Conservation (phyloP, 2,888 invertebrate species). For the Campoplex nolae region DNA sequence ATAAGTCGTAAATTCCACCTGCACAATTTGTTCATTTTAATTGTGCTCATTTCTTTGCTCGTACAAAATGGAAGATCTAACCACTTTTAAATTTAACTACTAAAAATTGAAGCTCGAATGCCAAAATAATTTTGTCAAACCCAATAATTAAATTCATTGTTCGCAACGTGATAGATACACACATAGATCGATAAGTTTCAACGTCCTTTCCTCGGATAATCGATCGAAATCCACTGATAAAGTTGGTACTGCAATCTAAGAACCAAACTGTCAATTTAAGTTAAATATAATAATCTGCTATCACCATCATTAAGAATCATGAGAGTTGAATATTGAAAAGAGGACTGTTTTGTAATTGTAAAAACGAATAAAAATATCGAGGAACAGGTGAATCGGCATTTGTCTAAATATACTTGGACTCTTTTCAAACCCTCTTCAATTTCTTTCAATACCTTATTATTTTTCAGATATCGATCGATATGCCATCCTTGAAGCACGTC, state of each 20-base stretch:
- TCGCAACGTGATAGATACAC: not conserved
- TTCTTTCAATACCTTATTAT: slow-evolving; percentile 34
- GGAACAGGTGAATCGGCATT: not conserved
- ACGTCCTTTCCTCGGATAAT: no score
- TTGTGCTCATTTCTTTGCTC: not conserved
- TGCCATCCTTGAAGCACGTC: slow-evolving; percentile 92
- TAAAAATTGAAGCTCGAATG: not conserved
- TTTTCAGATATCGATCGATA: slow-evolving; percentile 90
- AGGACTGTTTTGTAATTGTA: not conserved
- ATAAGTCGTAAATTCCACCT: not conserved
- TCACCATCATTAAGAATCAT: no score
- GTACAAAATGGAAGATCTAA: not conserved
- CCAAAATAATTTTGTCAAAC: not conserved
- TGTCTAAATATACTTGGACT: not conserved
- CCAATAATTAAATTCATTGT: not conserved
- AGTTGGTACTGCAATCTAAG: no score
- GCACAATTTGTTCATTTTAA: not conserved
- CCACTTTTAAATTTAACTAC: not conserved
- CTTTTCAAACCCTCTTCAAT: not conserved
- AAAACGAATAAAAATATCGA: not conserved
- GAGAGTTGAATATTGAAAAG: not conserved
- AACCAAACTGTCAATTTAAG: no score
- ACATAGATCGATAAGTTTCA: no score
- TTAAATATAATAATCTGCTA: no score
- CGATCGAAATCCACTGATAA: no score